Percentiles rank a stretch among this genome's conserved stretches.
Conservation (phyloP, 53 echinoderm and acorn worm genomes). For the Arbacia lixula region DNA sequence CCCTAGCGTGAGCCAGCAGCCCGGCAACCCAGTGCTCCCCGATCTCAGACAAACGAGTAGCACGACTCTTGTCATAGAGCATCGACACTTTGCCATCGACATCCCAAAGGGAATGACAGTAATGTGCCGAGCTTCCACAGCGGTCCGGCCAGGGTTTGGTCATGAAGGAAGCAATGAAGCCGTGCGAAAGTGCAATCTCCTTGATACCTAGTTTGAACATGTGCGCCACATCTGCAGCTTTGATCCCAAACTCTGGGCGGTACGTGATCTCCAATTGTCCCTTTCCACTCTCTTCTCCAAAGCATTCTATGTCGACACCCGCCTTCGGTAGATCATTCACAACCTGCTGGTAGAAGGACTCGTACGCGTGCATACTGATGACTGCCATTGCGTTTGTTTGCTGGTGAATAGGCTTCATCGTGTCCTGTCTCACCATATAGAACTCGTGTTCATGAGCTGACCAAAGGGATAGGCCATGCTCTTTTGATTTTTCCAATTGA, state of each 20-base stretch:
- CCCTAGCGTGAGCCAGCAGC: constrained; percentile 62
- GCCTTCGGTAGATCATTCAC: constrained; percentile 44
- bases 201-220: constrained; percentile 68
- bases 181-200: constrained; percentile 65
- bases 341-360: constrained; percentile 54
- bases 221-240: constrained; percentile 68
- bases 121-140: constrained; percentile 54
- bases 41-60: constrained; percentile 50
- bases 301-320: constrained; percentile 65
- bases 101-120: constrained; percentile 78
- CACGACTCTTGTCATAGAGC: constrained; percentile 45
- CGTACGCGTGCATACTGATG: constrained; percentile 9
- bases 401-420: constrained; percentile 9
- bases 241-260: constrained; percentile 69
- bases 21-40: constrained; percentile 78
- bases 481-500: constrained; percentile 36
- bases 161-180: constrained; percentile 77
- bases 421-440: constrained; percentile 31
- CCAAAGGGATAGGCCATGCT: constrained; percentile 17
- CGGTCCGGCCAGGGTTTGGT: constrained; percentile 67
- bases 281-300: constrained; percentile 54
- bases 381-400: constrained; percentile 20
- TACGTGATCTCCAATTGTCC: constrained; percentile 68
- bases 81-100: constrained; percentile 42
- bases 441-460: constrained; percentile 52